Evolutionary conservation across 2,113 vertebrate species (phyloP), one percentile per base, ranked within the genome.

Genomic region (Hippocampus mohnikei): DNA sequence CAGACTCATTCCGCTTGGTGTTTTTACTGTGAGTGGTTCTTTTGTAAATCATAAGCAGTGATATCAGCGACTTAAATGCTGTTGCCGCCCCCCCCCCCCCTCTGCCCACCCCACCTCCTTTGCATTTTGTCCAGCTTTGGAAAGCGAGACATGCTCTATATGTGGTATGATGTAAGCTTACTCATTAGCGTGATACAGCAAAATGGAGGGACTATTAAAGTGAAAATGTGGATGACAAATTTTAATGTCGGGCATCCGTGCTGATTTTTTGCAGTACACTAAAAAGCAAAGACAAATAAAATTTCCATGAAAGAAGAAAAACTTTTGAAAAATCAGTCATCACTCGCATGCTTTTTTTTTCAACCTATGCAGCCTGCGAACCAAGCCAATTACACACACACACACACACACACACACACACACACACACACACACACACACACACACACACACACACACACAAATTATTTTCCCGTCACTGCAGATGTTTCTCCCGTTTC

Each of bases 401-500:
- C 29, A 5, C 29, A 33, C 29, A 5, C 29, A 33, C 29, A 5
- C 29, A 33, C 29, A 5, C 29, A 33, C 29, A 4, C 29, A 33
- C 27, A 2, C 27, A 27, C 27, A 27, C 27, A 27, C 27, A 27
- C 33, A 33, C 33, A 33, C 33, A 33, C 33, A 33, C 33, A 33
- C 33, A 33, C 33, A 33, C 33, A 33, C 33, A 33, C 33, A 33
- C 33, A 33, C 33, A 33, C 33, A 33, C 33, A 33, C 5, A 33
- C 33, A 33, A 33, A 33, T 33, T 13, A 68, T 48, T 29, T 78
- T 64, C 78, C 33, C 72, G 67, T 81, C 70, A 71, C 80, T 89
- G 88, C 81, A 85, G 89, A 89, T 85, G 37, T 73, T 78, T 85
- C 76, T 44, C 20, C 52, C 66, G 48, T 69, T 76, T 66, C 21